These are phyloP conservation scores for Onthophagus sagittarius DNA, from an alignment of 2,888 invertebrate species.

Conservation along the genomic window DNA sequence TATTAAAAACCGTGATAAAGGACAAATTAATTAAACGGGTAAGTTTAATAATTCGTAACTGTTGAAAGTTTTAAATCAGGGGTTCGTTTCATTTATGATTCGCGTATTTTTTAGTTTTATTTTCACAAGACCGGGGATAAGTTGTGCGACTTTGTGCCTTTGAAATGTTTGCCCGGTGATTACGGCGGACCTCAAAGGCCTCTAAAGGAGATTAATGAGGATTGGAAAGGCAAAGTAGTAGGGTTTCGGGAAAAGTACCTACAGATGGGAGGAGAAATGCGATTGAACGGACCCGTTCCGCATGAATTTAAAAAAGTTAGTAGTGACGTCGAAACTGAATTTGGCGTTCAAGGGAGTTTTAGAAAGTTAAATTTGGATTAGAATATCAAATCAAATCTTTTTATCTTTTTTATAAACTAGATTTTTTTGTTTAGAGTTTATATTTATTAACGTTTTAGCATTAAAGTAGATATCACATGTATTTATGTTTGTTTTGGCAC, in stretches of 20 bases:
- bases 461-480: no score
- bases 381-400: background rate
- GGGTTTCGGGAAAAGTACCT: background rate
- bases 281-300: conserved; percentile 5
- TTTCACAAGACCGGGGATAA: background rate
- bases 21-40: conserved; percentile 7
- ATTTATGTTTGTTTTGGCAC: no score
- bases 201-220: background rate
- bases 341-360: conserved; percentile 3
- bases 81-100: background rate
- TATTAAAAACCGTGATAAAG: background rate
- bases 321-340: background rate
- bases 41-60: background rate
- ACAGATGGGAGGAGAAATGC: background rate
- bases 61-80: background rate
- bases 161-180: conserved; percentile 3
- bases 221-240: background rate
- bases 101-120: background rate
- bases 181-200: conserved; percentile 4
- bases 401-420: no score
- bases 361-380: conserved; percentile 8
- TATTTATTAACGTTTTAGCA: no score
- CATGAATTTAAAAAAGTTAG: background rate
- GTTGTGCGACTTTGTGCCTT: background rate
- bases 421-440: no score